Conservation (phyloP, 2,888 invertebrate genomes). For the Crepidodera aurea region DNA sequence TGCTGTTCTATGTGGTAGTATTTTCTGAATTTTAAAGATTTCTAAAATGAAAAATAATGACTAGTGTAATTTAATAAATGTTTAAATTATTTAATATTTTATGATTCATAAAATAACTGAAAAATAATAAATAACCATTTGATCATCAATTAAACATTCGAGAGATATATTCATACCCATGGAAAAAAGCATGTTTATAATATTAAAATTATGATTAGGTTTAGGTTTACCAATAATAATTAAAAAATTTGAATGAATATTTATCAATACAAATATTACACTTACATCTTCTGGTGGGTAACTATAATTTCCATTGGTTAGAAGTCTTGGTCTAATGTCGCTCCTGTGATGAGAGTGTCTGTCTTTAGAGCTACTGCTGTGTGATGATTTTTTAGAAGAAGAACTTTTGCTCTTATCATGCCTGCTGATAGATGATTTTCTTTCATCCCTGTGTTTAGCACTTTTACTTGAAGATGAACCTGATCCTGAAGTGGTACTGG, state of each 20-base stretch:
- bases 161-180: too few relatives aligned
- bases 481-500: slow-evolving; percentile 7
- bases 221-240: too few relatives aligned
- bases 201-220: too few relatives aligned
- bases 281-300: slow-evolving; percentile 59
- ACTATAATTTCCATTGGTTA: slow-evolving; percentile 58
- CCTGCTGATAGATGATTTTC: slow-evolving; percentile 35
- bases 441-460: slow-evolving; percentile 45
- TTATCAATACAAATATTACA: too few relatives aligned
- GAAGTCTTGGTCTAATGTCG: slow-evolving; percentile 45
- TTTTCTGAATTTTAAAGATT: slow-evolving; percentile 68
- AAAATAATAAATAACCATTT: too few relatives aligned
- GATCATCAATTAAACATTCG: too few relatives aligned
- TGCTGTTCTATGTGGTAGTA: slow-evolving; percentile 90
- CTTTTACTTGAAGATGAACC: slow-evolving; percentile 31
- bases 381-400: slow-evolving; percentile 34
- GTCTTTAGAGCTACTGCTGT: slow-evolving; percentile 38
- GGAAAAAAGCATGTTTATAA: too few relatives aligned
- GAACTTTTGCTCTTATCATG: slow-evolving; percentile 44
- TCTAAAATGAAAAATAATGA: slow-evolving; percentile 46
- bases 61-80: slow-evolving; percentile 6
- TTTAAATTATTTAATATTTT: too few relatives aligned
- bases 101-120: too few relatives aligned
- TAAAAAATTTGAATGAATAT: too few relatives aligned
- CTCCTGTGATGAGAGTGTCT: slow-evolving; percentile 39